Evolutionary conservation across 2,797 vertebrate species (phyloP), one percentile per base, ranked within the genome.

Genomic region (Sphaeramia orbicularis): DNA sequence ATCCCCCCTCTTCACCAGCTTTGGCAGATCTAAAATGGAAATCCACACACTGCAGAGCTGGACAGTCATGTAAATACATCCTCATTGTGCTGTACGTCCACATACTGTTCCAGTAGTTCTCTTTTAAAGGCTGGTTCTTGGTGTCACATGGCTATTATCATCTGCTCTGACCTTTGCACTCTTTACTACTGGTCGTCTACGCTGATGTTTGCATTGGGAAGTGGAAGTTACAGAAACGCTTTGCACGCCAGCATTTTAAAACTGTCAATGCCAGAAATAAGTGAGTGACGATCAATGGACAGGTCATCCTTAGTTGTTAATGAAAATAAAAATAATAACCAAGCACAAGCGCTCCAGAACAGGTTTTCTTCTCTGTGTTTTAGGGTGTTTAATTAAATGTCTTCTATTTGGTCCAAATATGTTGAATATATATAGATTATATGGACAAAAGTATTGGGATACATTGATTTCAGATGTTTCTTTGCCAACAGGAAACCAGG

Each of bases 21-120:
- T 7, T 7, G 21, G 56, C 55, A 82, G 43, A 42, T 78, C 41
- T 76, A 27, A 85, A 65, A 77, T 58, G 49, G 42, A 83, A 66
- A 57, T 74, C 45, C 52, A 59, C 52, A 69, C 57, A 7, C 42
- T 52, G 73, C 68, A 64, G 71, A 64, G 66, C 44, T 11, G 3
- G 41, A 74, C 51, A 27, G 54, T 1, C 11, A 30, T 32, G 43
- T 55, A 38, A 41, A 64, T 52, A 54, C 9, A 15, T 50, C 30
- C 41, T 27, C 5, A 15, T 15, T 21, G 36, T 13, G 2, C 1
- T 15, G 35, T 12, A 13, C 15, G 6, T 40, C 49, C 62, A 47
- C 32, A 15, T 10, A 47, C 10, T 35, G 48, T 16, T 71, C 12
- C 19, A 21, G 19, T 21, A 21, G 30, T 59, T 32, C 21, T 24